Percentiles rank a stretch among this genome's conserved stretches.
Conservation (phyloP, 2,888 invertebrate genomes). For the Isoperla grammatica region DNA sequence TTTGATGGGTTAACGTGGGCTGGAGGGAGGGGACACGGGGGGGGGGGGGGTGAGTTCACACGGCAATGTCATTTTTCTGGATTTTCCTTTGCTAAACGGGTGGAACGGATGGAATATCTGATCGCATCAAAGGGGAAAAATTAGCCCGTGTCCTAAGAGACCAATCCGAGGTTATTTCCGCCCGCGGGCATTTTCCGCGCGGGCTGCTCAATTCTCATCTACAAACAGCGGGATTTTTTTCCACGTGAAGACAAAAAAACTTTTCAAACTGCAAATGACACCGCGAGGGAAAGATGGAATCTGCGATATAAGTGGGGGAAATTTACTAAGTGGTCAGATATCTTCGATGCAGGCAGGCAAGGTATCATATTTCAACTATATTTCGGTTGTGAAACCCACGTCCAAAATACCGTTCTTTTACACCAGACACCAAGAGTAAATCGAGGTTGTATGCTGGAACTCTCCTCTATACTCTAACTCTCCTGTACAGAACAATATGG, state of each 20-base stretch:
- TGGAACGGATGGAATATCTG: slow-evolving; percentile 21
- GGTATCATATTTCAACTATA: no score
- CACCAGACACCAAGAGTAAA: no score
- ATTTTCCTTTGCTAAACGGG: slow-evolving; percentile 12
- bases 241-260: not conserved
- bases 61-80: slow-evolving; percentile 18
- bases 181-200: slow-evolving; percentile 11
- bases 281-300: slow-evolving; percentile 20
- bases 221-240: not conserved
- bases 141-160: slow-evolving; percentile 5
- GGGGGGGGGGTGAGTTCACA: slow-evolving; percentile 11
- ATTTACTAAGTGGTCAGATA: no score
- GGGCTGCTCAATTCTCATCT: not conserved
- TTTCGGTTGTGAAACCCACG: not conserved
- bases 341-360: no score
- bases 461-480: no score
- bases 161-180: slow-evolving; percentile 25
- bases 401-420: no score
- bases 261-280: slow-evolving; percentile 25
- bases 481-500: no score
- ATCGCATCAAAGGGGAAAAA: slow-evolving; percentile 9
- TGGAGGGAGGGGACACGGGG: not conserved
- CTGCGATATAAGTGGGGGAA: no score
- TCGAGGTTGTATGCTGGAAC: no score
- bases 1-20: not conserved